Percentiles rank a stretch among this genome's conserved stretches.
Conservation (phyloP, 2,113 vertebrate genomes). For the Albula glossodonta region DNA sequence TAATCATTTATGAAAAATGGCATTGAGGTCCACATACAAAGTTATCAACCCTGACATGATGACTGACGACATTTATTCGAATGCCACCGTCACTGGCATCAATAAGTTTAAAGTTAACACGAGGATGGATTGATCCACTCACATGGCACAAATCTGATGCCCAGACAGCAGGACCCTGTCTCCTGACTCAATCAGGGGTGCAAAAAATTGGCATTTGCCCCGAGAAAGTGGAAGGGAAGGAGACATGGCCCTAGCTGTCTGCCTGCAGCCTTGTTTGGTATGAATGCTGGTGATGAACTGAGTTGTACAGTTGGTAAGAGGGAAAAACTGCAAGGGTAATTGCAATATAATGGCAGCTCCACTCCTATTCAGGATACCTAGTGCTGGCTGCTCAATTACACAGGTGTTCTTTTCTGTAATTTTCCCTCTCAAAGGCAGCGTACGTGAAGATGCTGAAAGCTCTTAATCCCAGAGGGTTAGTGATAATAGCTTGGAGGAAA, state of each 20-base stretch:
- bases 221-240: not conserved
- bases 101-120: no score
- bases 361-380: conserved; percentile 25
- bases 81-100: no score
- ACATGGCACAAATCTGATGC: not conserved
- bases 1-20: no score
- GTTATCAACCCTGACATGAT: no score
- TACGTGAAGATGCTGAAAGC: conserved; percentile 24
- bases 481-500: conserved; percentile 32
- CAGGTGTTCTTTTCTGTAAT: conserved; percentile 34
- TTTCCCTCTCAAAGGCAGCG: conserved; percentile 19
- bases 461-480: conserved; percentile 27
- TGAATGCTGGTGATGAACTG: not conserved
- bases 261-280: not conserved
- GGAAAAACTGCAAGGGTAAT: conserved; percentile 29
- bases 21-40: no score
- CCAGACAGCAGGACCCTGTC: not conserved
- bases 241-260: not conserved
- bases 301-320: not conserved
- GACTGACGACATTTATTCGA: no score
- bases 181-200: not conserved
- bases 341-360: conserved; percentile 26
- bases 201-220: not conserved
- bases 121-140: not conserved
- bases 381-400: conserved; percentile 32